Conservation (phyloP, 2,888 invertebrate genomes). For the Agriopis marginaria region DNA sequence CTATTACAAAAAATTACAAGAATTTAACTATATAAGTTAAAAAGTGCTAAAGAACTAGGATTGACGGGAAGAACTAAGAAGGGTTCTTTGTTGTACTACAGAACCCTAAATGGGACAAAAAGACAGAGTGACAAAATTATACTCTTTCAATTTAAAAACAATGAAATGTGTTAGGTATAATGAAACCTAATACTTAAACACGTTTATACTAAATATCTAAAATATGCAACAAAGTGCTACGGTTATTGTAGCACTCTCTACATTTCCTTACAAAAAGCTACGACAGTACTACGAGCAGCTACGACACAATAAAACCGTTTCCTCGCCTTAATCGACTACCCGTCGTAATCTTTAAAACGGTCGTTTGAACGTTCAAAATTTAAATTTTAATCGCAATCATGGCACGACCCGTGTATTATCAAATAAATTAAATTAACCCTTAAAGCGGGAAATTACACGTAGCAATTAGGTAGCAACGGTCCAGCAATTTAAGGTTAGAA, state of each 20-base stretch:
- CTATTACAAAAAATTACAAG: no score
- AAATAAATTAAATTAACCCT: conserved; percentile 73
- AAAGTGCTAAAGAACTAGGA: no score
- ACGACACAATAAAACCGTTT: conserved; percentile 24
- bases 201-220: not conserved
- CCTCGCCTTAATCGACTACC: conserved; percentile 22
- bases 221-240: conserved; percentile 24
- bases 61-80: no score
- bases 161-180: no score
- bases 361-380: conserved; percentile 33
- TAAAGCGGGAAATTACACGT: conserved; percentile 70
- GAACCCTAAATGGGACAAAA: no score
- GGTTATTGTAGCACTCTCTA: conserved; percentile 21
- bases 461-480: conserved; percentile 70
- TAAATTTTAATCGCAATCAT: conserved; percentile 47
- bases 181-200: no score
- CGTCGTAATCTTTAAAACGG: conserved; percentile 25
- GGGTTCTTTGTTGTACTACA: no score
- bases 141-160: no score
- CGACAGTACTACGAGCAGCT: conserved; percentile 22
- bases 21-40: no score
- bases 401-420: conserved; percentile 57
- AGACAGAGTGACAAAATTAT: no score
- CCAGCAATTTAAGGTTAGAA: conserved; percentile 68
- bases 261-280: conserved; percentile 18